Evolutionary conservation across 2,113 vertebrate genomes (phyloP), one percentile per base, ranked within the genome.

Genomic region (Poicephalus gulielmi): DNA sequence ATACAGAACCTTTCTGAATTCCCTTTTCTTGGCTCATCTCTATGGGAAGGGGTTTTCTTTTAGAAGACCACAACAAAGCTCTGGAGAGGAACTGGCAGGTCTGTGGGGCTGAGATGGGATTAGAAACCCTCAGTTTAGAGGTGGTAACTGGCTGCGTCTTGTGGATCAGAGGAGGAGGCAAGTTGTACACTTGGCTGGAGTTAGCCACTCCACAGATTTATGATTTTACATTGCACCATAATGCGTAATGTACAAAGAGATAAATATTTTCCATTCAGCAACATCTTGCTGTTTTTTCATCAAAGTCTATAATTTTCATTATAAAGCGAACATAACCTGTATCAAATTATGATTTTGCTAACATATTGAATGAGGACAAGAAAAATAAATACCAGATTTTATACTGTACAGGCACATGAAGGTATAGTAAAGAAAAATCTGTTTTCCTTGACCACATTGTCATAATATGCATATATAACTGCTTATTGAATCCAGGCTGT

Each of bases 401-500:
- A 98, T 97, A 98, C 97, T 98, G 96, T 97, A 98, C 83, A 97
- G 97, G 97, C 98, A 98, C 98, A 98, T 97, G 98, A 99, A 99
- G 98, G 98, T 99, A 98, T 98, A 98, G 96, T 93, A 97, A 98
- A 98, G n/a, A 59, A 35, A 98, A 98, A 97, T 98, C 98, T 98
- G 98, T 98, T 98, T 98, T 98, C 98, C 98, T 98, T 98, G 98
- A 99, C 99, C 98, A 98, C 99, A 99, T 98, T 98, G 98, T 99
- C 99, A 97, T 98, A 98, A 98, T 98, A 98, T 98, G 98, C 98
- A 99, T 98, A 98, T 98, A 99, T 98, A 98, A 98, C 94, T 96
- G 98, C 98, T 99, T 99, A 99, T 99, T 99, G 98, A 98, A 99
- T 98, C 99, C 99, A 99, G 99, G 98, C 98, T 98, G 96, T 94